These are phyloP conservation scores for Drosophila gaucha DNA, from an alignment of 2,888 invertebrate species.

Conservation along the genomic window DNA sequence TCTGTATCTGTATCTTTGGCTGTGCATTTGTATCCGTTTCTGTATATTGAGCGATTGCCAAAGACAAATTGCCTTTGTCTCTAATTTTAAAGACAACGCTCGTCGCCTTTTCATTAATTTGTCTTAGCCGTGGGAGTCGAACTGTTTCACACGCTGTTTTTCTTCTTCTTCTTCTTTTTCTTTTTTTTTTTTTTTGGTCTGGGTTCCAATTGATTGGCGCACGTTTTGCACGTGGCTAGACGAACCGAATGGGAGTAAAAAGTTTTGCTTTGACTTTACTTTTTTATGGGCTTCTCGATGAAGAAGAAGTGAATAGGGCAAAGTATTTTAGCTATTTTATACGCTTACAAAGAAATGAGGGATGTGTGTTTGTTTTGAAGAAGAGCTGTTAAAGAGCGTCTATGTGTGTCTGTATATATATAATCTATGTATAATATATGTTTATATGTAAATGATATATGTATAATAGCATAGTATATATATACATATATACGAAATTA, in stretches of 20 bases:
- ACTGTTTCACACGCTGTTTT: constrained; percentile 66
- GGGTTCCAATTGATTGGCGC: constrained; percentile 75
- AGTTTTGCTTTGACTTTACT: constrained; percentile 12
- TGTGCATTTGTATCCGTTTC: constrained; percentile 2
- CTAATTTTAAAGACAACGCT: constrained; percentile 68
- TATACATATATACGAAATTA: too few species aligned
- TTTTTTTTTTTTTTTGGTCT: constrained; percentile 18
- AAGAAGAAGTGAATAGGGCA: too few species aligned
- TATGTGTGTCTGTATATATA: too few species aligned
- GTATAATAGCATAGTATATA: too few species aligned
- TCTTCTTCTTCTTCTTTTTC: constrained; percentile 13
- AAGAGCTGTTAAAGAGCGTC: too few species aligned
- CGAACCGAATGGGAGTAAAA: constrained; percentile 19
- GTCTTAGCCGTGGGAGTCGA: constrained; percentile 71
- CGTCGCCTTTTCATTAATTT: constrained; percentile 60
- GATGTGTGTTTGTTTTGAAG: too few species aligned
- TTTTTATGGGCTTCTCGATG: too few species aligned
- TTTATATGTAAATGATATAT: too few species aligned
- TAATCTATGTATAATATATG: too few species aligned
- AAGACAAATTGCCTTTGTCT: constrained; percentile 78
- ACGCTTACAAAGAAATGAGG: too few species aligned
- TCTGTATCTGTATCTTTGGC: constrained; percentile 6
- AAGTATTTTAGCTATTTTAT: too few species aligned
- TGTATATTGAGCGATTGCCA: constrained; percentile 64
- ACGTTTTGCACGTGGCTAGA: constrained; percentile 74